These are phyloP conservation scores for Metalampra italica DNA, from an alignment of 2,888 invertebrate genomes.

Conservation along the genomic window DNA sequence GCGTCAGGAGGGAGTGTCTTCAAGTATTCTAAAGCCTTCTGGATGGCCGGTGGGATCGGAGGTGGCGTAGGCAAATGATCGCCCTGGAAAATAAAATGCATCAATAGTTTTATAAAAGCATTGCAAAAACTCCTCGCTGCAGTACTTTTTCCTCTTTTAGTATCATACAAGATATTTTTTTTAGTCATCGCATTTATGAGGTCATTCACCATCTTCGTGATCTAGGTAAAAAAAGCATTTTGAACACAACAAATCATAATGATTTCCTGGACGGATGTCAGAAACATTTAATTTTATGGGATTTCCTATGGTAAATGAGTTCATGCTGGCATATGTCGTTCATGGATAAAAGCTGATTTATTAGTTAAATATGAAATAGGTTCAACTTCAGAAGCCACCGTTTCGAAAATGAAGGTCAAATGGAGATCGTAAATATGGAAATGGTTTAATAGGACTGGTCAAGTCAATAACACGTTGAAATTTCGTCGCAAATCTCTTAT, in stretches of 20 bases:
- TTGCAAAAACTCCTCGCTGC: slow-evolving; percentile 4
- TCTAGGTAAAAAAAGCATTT: too few relatives aligned
- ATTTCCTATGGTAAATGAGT: too few relatives aligned
- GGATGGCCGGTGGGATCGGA: slow-evolving; percentile 87
- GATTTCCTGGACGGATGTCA: too few relatives aligned
- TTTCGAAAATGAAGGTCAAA: background rate
- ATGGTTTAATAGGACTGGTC: background rate
- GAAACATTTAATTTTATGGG: too few relatives aligned
- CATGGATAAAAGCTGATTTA: slow-evolving; percentile 11
- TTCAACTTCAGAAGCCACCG: background rate
- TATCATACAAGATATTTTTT: too few relatives aligned
- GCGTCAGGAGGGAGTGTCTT: slow-evolving; percentile 73
- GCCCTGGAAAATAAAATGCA: slow-evolving; percentile 61
- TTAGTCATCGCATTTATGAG: too few relatives aligned
- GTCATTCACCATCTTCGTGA: too few relatives aligned
- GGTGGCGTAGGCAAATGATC: slow-evolving; percentile 89
- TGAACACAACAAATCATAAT: too few relatives aligned
- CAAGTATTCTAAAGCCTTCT: slow-evolving; percentile 81
- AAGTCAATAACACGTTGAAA: background rate
- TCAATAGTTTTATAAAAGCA: background rate
- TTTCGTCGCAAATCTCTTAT: background rate
- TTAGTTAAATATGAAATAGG: slow-evolving; percentile 15
- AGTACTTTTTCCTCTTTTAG: too few relatives aligned
- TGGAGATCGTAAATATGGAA: background rate
- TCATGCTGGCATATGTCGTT: too few relatives aligned